These are phyloP conservation scores for Prorops nasuta DNA, from an alignment of 1,140 invertebrate genomes.

Conservation along the genomic window DNA sequence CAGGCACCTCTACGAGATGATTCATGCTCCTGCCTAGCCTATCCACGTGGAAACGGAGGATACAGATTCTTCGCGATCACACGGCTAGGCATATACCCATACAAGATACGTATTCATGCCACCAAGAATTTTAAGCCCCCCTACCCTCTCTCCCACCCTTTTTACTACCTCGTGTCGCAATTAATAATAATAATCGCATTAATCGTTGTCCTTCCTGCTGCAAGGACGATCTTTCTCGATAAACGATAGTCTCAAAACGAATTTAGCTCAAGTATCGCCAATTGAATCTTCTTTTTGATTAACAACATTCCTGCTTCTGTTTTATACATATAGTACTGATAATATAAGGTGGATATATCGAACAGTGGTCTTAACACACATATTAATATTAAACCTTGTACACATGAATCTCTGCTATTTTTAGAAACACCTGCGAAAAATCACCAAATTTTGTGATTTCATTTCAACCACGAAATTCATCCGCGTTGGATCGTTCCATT, in stretches of 20 bases:
- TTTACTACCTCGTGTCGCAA: slow-evolving; percentile 2
- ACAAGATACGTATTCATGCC: background rate
- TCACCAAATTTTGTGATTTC: too few species aligned
- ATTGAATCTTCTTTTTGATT: too few species aligned
- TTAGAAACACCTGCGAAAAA: too few species aligned
- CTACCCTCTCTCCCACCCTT: background rate
- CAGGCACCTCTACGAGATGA: slow-evolving; percentile 28
- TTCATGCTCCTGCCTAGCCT: slow-evolving; percentile 18
- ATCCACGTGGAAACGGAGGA: slow-evolving; percentile 29
- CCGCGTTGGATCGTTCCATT: too few species aligned
- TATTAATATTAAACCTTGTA: too few species aligned
- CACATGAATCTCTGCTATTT: too few species aligned
- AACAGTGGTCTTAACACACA: too few species aligned
- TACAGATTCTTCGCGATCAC: background rate
- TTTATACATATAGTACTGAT: too few species aligned
- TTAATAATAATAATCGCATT: slow-evolving; percentile 20
- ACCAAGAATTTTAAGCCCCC: slow-evolving; percentile 18
- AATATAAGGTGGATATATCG: too few species aligned
- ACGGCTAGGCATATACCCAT: background rate
- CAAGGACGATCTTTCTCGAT: slow-evolving; percentile 3
- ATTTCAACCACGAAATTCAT: too few species aligned
- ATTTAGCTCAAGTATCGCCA: too few species aligned
- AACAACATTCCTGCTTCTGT: too few species aligned
- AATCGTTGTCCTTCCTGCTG: slow-evolving; percentile 7
- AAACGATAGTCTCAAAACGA: background rate